Conservation (phyloP, 1,140 invertebrate genomes). For the Pseudomyrmex flavicornis region DNA sequence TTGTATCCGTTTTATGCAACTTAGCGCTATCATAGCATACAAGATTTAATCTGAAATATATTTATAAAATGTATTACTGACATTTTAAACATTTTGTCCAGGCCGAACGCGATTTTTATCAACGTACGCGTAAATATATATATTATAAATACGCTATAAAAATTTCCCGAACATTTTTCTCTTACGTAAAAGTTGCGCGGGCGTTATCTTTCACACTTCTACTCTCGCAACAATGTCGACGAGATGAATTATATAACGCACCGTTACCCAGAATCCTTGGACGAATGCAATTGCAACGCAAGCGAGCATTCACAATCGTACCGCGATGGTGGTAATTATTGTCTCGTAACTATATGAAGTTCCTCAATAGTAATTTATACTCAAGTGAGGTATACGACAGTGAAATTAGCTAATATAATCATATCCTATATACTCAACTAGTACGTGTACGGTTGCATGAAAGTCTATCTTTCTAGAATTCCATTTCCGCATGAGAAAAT, state of each 20-base stretch:
- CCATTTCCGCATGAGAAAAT: slow-evolving; percentile 1
- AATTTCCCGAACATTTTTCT: slow-evolving; percentile 2
- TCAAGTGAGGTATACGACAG: slow-evolving; percentile 59
- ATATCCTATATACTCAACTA: not conserved
- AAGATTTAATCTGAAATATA: slow-evolving; percentile 12
- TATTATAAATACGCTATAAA: not conserved
- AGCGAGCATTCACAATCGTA: slow-evolving; percentile 39
- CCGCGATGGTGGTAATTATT: slow-evolving; percentile 62
- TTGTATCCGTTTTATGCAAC: slow-evolving; percentile 25
- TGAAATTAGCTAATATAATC: slow-evolving; percentile 56
- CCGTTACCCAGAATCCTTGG: slow-evolving; percentile 40
- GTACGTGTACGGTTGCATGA: not conserved
- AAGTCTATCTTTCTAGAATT: slow-evolving; percentile 50
- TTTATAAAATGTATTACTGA: too few species aligned
- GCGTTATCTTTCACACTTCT: slow-evolving; percentile 26
- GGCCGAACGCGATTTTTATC: too few species aligned
- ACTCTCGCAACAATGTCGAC: slow-evolving; percentile 56
- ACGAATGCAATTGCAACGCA: slow-evolving; percentile 4
- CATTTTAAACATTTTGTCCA: too few species aligned
- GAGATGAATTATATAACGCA: slow-evolving; percentile 56
- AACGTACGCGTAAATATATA: not conserved
- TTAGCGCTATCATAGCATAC: slow-evolving; percentile 32
- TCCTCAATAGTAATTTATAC: slow-evolving; percentile 65
- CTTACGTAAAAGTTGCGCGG: slow-evolving; percentile 16
- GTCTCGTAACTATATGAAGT: slow-evolving; percentile 45